phyloP scores from a whole-genome alignment of 2,113 vertebrate species.

The Atherinomorus stipes region DNA sequence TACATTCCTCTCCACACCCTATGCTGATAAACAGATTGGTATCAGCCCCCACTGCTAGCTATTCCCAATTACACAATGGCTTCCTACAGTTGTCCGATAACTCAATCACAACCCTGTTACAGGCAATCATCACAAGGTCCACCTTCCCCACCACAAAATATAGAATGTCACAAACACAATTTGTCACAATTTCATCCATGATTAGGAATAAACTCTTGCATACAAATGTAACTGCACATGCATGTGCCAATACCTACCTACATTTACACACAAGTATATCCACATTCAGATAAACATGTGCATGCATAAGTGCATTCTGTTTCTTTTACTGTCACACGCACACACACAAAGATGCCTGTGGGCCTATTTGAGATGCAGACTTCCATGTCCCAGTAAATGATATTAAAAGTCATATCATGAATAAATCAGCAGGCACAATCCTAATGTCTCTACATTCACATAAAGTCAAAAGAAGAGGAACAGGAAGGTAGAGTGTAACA shows the following conservation, averaged over 20 bases:
- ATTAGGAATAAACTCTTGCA: not conserved
- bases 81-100: conserved; percentile 64
- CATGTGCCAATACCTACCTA: not conserved
- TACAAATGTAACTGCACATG: conserved; percentile 23
- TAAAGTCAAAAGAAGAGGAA: conserved; percentile 39
- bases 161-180: conserved; percentile 47
- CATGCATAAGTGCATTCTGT: conserved; percentile 20
- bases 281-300: conserved; percentile 3
- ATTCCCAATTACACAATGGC: conserved; percentile 62
- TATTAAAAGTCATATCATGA: conserved; percentile 83
- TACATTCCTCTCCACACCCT: conserved; percentile 73
- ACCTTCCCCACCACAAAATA: conserved; percentile 43
- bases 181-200: conserved; percentile 43
- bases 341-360: conserved; percentile 67
- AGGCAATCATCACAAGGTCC: conserved; percentile 56
- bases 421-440: conserved; percentile 76
- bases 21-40: conserved; percentile 75
- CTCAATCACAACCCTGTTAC: conserved; percentile 60
- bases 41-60: conserved; percentile 58
- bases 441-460: conserved; percentile 64
- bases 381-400: conserved; percentile 78
- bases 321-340: conserved; percentile 25
- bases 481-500: conserved; percentile 14
- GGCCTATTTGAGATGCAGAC: conserved; percentile 79
- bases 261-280: not conserved